Base-by-base conservation (phyloP, 1,140 invertebrate species). In the Melitaea cinxia region DNA sequence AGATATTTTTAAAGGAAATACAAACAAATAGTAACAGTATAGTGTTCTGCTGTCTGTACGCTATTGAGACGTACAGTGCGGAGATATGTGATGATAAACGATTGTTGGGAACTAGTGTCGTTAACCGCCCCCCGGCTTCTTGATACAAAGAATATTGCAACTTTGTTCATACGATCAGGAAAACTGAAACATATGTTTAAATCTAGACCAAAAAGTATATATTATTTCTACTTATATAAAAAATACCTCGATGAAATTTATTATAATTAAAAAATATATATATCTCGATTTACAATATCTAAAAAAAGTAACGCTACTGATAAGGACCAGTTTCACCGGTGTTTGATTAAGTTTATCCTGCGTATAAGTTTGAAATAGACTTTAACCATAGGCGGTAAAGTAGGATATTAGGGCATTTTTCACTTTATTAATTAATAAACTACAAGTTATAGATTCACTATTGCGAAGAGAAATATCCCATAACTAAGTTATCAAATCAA, bases 1-100 rank as follows among this genome's bases (percentile, higher is more conserved):
- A 24, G 4, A 55, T n/a, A 37, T 3, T 42, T 42, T 3, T 1
- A 7, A 30, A 26, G 7, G 45, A 14, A 26, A 39, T 55, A 37
- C 30, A 1, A 45, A 19, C 15, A 28, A 17, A 28, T 39, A 1
- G 10, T 3, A 12, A 4, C 9, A 23, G 0, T 26, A 6, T 9
- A 21, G 23, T 70, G 68, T 78, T 77, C 62, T 88, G 73, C 80
- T 53, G 28, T 55, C 82, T n/a, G 30, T 88, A 85, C 82, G 49
- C 50, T 72, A 87, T 82, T 78, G 77, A 83, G 72, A 72, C 68
- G 60, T 78, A 47, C 33, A 50, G 58, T 35, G 45, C 45, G 58
- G 70, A 77, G 65, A 78, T 78, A 74, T 70, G 57, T 64, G 60
- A 85, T 88, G 85, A 88, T 75, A 88, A 85, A 88, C 82, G 83